Evolutionary conservation across 2,888 invertebrate species (phyloP), one percentile per base, ranked within the genome.

Genomic region (Pristionchus fissidentatus): DNA sequence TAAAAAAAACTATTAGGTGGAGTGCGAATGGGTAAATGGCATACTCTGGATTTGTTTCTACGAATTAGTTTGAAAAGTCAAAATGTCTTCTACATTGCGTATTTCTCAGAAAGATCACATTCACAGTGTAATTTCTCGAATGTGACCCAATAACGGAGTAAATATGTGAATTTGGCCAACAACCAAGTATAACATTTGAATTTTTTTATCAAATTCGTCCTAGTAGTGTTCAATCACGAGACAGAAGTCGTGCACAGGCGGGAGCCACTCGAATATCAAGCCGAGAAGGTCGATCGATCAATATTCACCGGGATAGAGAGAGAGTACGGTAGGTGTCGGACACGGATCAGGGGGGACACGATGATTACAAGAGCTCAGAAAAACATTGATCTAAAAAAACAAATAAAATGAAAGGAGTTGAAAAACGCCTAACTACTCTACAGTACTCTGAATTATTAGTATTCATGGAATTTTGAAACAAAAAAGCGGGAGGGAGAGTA

Each of bases 371-470:
- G 38, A 70, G 70, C 70, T 70, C 41, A 66, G 38, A 35, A 41
- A 55, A 22, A n/a, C 4, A n/a, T n/a, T n/a, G 32, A 22, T 10
- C n/a, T 32, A 43, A 41, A 70, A 38, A 41, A 70, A 70, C 70
- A 70, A 70, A 22, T 19, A 66, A 66, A 38, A 19, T n/a, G 35
- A 70, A 41, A 8, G 60, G n/a, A n/a, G n/a, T n/a, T n/a, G n/a
- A n/a, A n/a, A n/a, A n/a, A n/a, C n/a, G n/a, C n/a, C 32, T 8
- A 19, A 41, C 70, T 70, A 70, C 70, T 22, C 43, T 41, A 32
- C 32, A 60, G 38, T 70, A 70, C 41, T 70, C 70, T 70, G 70
- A 41, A 43, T 43, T 70, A 70, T 70, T 43, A 70, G 62, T 38
- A 57, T 60, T 60, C 19, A 19, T 60, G 19, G 15, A 62, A n/a